Percentiles rank a stretch among this genome's conserved stretches.
Conservation (phyloP, 2,113 vertebrate genomes). For the Poeciliopsis retropinna region DNA sequence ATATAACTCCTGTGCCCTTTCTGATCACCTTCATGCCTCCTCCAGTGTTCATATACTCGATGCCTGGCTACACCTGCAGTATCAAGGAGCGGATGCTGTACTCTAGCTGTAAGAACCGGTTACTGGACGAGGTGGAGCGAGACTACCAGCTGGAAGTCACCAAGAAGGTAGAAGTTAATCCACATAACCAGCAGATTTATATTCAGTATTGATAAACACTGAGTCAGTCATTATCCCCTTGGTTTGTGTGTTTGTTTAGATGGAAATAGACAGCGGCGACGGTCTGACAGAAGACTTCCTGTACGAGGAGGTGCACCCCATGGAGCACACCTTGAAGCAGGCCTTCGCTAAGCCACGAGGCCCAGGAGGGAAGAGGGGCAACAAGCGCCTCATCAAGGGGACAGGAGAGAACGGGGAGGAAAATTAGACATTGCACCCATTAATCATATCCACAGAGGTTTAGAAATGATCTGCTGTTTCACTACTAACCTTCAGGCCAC, state of each 20-base stretch:
- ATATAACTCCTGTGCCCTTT: not conserved
- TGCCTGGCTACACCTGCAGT: constrained; percentile 97
- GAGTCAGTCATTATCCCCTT: not conserved
- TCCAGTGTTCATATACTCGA: constrained; percentile 98
- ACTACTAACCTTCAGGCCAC: constrained; percentile 37
- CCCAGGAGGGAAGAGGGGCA: constrained; percentile 92
- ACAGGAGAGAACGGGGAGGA: constrained; percentile 91
- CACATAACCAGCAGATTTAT: not conserved
- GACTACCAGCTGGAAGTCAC: constrained; percentile 92
- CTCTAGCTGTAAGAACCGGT: constrained; percentile 97
- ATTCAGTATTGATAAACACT: not conserved
- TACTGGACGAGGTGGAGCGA: constrained; percentile 93
- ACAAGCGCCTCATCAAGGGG: constrained; percentile 94
- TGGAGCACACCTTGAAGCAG: constrained; percentile 94
- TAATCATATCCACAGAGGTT: constrained; percentile 15
- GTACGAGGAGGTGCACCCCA: constrained; percentile 97
- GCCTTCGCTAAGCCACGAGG: constrained; percentile 96
- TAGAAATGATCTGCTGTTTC: constrained; percentile 47
- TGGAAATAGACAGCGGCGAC: constrained; percentile 92
- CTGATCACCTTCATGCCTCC: constrained; percentile 17
- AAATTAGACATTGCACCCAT: constrained; percentile 77
- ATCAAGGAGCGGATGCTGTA: constrained; percentile 98
- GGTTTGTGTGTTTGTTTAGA: constrained; percentile 73
- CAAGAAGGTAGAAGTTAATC: constrained; percentile 87
- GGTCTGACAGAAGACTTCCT: constrained; percentile 94